Evolutionary conservation across 92 coral and sea anemone genomes (phyloP).

Genomic region (Montipora capitata): DNA sequence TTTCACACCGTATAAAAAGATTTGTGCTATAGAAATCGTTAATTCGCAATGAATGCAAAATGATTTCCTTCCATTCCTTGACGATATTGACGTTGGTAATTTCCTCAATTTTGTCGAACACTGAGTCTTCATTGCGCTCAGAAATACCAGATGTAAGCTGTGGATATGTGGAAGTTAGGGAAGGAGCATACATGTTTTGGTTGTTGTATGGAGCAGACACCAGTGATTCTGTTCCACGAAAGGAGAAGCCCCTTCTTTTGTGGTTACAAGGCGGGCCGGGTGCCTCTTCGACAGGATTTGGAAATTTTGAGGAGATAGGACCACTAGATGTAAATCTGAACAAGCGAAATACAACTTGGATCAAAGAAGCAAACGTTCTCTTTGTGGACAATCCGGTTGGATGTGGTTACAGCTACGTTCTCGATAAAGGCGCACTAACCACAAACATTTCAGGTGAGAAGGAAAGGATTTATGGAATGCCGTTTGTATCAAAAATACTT

Average conservation of each 20-base stretch:
- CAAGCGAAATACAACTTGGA: conserved; percentile 80
- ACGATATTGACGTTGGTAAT: background rate
- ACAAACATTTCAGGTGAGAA: conserved; percentile 77
- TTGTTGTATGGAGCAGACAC: conserved; percentile 86
- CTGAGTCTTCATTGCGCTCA: background rate
- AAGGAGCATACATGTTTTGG: conserved; percentile 87
- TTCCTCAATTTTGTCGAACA: background rate
- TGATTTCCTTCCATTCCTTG: too few species aligned
- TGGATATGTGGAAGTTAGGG: conserved; percentile 79
- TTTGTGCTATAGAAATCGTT: too few species aligned
- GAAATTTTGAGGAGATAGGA: conserved; percentile 86
- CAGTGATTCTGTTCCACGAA: conserved; percentile 36
- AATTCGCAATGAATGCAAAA: too few species aligned
- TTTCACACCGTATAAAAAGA: background rate
- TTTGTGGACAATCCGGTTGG: conserved; percentile 93
- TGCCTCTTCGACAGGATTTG: conserved; percentile 85
- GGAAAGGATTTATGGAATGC: too few species aligned
- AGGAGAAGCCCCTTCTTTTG: conserved; percentile 78
- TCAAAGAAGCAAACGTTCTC: conserved; percentile 80
- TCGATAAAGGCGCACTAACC: conserved; percentile 65
- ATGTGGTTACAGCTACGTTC: conserved; percentile 83
- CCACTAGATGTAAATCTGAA: conserved; percentile 69
- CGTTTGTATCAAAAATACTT: too few species aligned
- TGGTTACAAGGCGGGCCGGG: conserved; percentile 95
- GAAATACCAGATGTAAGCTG: conserved; percentile 81